Conservation (phyloP, 1,140 invertebrate genomes). For the Cydia fagiglandana region DNA sequence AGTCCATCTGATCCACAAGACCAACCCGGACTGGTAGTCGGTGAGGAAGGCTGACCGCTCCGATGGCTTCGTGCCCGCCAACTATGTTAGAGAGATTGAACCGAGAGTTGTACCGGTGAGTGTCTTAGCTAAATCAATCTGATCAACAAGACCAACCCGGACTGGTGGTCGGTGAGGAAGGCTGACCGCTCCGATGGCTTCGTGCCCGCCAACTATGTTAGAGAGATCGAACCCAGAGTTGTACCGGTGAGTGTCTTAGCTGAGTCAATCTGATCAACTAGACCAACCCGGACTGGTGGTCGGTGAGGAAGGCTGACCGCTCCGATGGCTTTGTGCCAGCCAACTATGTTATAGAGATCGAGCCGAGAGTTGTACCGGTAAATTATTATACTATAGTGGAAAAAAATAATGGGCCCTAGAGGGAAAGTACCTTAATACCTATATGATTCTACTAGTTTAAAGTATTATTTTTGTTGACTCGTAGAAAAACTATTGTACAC, state of each 20-base stretch:
- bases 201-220: conserved; percentile 98
- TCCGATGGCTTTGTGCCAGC: too few species aligned
- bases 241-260: too few species aligned
- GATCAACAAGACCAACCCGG: conserved; percentile 95
- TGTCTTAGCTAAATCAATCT: conserved; percentile 67
- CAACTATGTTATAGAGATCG: too few species aligned
- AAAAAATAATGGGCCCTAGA: too few species aligned
- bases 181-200: conserved; percentile 95
- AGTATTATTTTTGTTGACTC: too few species aligned
- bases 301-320: too few species aligned
- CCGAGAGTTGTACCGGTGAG: conserved; percentile 82
- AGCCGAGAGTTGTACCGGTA: conserved; percentile 82
- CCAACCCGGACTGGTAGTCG: conserved; percentile 99
- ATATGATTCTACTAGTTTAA: too few species aligned
- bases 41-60: conserved; percentile 93
- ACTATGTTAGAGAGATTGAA: conserved; percentile 97
- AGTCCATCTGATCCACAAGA: conserved; percentile 89
- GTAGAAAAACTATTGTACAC: too few species aligned
- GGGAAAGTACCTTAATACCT: too few species aligned
- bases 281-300: too few species aligned
- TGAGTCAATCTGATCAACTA: too few species aligned
- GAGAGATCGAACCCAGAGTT: conserved; percentile 94
- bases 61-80: conserved; percentile 98
- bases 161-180: conserved; percentile 99
- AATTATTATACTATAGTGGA: too few species aligned